phyloP scores from a whole-genome alignment of 2,888 invertebrate species.

The Rhyacophila evoluta region DNA sequence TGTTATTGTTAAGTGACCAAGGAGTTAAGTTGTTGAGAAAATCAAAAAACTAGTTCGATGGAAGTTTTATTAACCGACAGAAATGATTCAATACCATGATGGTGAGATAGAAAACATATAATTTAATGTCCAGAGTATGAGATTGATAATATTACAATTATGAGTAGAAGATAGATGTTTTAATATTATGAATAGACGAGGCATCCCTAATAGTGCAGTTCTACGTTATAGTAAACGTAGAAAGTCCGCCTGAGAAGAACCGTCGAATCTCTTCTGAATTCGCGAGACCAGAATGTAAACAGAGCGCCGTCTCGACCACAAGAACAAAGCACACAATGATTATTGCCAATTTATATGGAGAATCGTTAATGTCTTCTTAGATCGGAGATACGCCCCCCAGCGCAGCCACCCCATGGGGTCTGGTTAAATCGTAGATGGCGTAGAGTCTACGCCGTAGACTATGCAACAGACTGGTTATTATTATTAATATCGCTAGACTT shows the following conservation, averaged over 20 bases:
- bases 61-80: no score
- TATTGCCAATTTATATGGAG: slow-evolving; percentile 53
- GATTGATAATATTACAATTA: no score
- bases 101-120: no score
- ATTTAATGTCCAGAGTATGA: no score
- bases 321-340: slow-evolving; percentile 50
- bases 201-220: background rate
- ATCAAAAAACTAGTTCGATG: no score
- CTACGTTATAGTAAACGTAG: background rate
- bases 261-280: background rate
- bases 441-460: no score
- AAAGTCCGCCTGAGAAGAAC: background rate
- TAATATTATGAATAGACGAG: no score
- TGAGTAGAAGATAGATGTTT: no score
- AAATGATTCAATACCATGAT: no score
- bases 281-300: background rate
- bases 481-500: background rate
- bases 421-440: no score
- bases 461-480: background rate
- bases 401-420: background rate
- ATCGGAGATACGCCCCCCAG: background rate
- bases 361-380: slow-evolving; percentile 39
- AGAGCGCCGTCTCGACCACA: slow-evolving; percentile 25
- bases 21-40: no score
- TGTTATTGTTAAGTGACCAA: no score